phyloP scores from a whole-genome alignment of 1,140 invertebrate genomes.

The Antheraea mylitta region DNA sequence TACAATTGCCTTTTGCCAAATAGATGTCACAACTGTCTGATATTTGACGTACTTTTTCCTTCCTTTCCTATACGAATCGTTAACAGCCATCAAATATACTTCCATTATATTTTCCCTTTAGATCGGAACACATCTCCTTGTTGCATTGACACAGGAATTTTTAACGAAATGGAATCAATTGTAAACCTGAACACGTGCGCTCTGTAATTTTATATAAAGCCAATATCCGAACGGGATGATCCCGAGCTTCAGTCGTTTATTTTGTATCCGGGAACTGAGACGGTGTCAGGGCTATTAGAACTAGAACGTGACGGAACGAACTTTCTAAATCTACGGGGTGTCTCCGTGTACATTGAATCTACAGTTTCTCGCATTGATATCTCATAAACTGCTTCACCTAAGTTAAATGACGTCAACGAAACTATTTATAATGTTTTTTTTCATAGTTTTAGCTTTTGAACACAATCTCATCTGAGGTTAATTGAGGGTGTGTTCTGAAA shows the following conservation, averaged over 20 bases:
- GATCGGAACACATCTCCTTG: neutral
- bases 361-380: neutral
- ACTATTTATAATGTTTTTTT: no score
- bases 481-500: no score
- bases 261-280: slow-evolving; percentile 7
- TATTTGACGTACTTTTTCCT: no score
- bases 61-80: no score
- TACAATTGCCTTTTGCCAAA: no score
- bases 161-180: slow-evolving; percentile 8
- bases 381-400: no score
- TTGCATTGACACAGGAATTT: neutral
- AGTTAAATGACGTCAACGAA: no score
- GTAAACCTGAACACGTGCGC: slow-evolving; percentile 10
- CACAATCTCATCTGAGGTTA: no score
- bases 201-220: slow-evolving; percentile 15
- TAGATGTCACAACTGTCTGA: no score
- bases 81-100: no score
- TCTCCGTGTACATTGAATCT: neutral
- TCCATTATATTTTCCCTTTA: neutral
- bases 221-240: slow-evolving; percentile 15
- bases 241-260: slow-evolving; percentile 13
- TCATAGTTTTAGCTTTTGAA: no score
- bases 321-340: neutral
- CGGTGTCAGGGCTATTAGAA: neutral
- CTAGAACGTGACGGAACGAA: neutral